A percentile compares a stretch with the other conserved stretches of the same genome.
Evolutionary conservation across 2,113 vertebrate species (phyloP).

Genomic region (Saguinus midas): DNA sequence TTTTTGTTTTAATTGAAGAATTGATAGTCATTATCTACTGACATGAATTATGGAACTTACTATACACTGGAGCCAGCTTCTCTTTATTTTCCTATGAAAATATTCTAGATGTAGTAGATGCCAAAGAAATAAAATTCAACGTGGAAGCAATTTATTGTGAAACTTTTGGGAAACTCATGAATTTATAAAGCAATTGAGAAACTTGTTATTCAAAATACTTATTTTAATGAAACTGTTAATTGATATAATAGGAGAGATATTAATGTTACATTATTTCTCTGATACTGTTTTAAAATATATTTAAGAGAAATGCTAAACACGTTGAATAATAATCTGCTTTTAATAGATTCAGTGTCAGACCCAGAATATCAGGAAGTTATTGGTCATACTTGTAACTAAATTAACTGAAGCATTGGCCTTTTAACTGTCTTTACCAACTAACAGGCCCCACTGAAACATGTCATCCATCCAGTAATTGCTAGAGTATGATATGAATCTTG

Average conservation of each 20-base stretch:
- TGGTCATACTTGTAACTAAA: background rate
- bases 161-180: background rate
- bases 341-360: background rate
- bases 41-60: background rate
- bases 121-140: slow-evolving; percentile 25
- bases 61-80: background rate
- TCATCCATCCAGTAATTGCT: background rate
- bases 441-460: background rate
- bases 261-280: background rate
- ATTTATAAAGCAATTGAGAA: background rate
- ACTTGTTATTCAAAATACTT: background rate
- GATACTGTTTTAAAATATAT: background rate
- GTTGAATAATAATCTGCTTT: background rate
- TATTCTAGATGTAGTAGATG: background rate
- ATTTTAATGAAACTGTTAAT: background rate
- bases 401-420: background rate
- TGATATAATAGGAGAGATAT: background rate
- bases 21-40: background rate
- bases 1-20: background rate
- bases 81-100: background rate
- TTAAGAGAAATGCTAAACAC: background rate
- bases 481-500: background rate
- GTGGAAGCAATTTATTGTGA: background rate
- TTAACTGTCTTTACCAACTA: background rate
- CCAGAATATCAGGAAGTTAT: background rate